phyloP scores from a whole-genome alignment of 1,140 invertebrate genomes.

The Caenorhabditis elegans region WBcel235 BX284603.4:11290001-11290500 shows the following conservation, averaged over 20 bases:
- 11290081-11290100: no score
- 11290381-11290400: no score
- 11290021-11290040: no score
- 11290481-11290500: conserved; percentile 14
- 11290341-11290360: not conserved
- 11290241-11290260: not conserved
- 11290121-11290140: no score
- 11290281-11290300: not conserved
- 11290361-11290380: no score
- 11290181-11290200: no score
- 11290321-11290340: not conserved
- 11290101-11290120: no score
- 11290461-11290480: not conserved
- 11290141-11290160: no score
- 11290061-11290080: no score
- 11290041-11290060: no score
- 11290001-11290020: no score
- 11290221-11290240: not conserved
- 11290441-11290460: not conserved
- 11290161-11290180: no score
- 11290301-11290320: not conserved
- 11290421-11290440: not conserved
- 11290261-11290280: not conserved
- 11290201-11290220: not conserved
- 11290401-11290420: conserved; percentile 22